A percentile compares a stretch with the other conserved stretches of the same genome.
Conservation (phyloP, 2,888 invertebrate genomes). For the Synergus umbraculus region DNA sequence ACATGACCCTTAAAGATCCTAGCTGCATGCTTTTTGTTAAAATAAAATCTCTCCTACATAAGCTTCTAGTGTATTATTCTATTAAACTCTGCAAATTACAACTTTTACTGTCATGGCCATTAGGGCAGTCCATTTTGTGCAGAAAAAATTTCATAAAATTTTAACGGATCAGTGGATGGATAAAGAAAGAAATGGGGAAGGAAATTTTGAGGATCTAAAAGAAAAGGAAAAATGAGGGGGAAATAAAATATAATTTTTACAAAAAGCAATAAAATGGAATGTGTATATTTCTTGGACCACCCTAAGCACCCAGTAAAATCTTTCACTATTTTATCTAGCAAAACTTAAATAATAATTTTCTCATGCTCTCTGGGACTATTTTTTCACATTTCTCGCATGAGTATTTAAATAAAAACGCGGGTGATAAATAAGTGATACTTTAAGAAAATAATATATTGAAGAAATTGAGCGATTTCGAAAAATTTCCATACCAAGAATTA, state of each 20-base stretch:
- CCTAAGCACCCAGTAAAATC: too few relatives aligned
- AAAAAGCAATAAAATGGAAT: too few relatives aligned
- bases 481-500: background rate
- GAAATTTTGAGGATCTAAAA: too few relatives aligned
- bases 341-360: background rate
- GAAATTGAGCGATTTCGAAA: background rate
- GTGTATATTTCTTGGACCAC: too few relatives aligned
- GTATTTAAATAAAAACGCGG: background rate
- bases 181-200: too few relatives aligned
- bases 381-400: background rate
- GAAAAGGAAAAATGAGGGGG: too few relatives aligned
- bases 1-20: conserved; percentile 55
- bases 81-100: background rate
- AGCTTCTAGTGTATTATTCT: conserved; percentile 34
- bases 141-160: background rate
- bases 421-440: too few relatives aligned
- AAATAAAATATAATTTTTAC: too few relatives aligned
- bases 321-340: background rate
- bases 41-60: conserved; percentile 29
- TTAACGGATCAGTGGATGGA: too few relatives aligned
- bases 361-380: background rate
- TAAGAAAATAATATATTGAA: background rate
- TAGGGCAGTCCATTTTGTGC: background rate
- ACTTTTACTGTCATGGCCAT: background rate
- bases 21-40: conserved; percentile 49